Percentiles rank a stretch among this genome's conserved stretches.
Evolutionary conservation across 1,140 invertebrate species (phyloP).

Genomic region (Drusus annulatus): DNA sequence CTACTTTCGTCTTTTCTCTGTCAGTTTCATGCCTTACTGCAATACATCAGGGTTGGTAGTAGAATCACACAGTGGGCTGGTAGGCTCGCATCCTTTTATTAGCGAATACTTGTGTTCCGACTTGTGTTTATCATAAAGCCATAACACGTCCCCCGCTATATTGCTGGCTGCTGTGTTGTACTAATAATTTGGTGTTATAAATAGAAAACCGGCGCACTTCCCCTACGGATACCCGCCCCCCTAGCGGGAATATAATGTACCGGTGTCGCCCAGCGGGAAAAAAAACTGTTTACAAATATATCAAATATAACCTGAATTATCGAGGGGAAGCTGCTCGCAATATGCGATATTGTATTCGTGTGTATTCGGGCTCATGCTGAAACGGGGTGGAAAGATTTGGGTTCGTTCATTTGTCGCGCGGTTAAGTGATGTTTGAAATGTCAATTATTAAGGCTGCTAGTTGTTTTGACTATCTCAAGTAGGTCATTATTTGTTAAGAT

Average conservation of each 20-base stretch:
- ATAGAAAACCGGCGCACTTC: slow-evolving; percentile 49
- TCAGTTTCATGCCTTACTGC: no score
- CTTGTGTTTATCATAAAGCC: slow-evolving; percentile 35
- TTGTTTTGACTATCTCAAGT: no score
- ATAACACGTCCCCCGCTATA: slow-evolving; percentile 24
- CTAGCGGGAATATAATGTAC: slow-evolving; percentile 4
- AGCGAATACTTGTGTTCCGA: not conserved
- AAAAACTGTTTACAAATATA: slow-evolving; percentile 46
- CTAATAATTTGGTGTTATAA: slow-evolving; percentile 39
- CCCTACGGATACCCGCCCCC: slow-evolving; percentile 31
- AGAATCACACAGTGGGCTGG: no score
- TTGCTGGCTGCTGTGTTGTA: slow-evolving; percentile 21
- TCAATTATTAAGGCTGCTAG: not conserved
- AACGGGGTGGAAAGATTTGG: not conserved
- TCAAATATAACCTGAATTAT: slow-evolving; percentile 38
- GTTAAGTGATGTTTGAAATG: slow-evolving; percentile 18
- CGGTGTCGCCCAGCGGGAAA: not conserved
- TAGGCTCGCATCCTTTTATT: no score
- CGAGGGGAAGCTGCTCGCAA: not conserved
- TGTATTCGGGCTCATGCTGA: not conserved
- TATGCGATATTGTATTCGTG: no score
- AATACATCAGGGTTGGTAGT: no score
- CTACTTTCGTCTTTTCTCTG: no score
- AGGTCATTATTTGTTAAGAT: no score
- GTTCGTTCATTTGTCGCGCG: not conserved